Conservation (phyloP, 1,140 invertebrate genomes). For the Melanaphis sacchari region DNA sequence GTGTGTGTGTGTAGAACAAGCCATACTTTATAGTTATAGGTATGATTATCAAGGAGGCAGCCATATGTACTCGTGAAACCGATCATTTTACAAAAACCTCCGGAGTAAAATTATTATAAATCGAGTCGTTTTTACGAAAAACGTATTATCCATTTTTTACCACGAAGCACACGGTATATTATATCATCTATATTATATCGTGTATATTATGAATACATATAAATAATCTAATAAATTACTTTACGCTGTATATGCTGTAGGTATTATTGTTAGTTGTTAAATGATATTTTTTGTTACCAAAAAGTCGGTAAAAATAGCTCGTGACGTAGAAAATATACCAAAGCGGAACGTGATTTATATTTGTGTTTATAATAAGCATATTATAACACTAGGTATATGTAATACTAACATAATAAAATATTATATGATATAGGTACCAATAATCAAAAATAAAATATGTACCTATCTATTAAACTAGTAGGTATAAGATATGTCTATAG, state of each 20-base stretch:
- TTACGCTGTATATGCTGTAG: too few species aligned
- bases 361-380: not conserved
- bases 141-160: not conserved
- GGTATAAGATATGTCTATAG: not conserved
- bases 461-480: too few species aligned
- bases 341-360: not conserved
- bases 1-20: not conserved
- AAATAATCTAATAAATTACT: not conserved
- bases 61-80: not conserved
- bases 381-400: not conserved
- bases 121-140: not conserved
- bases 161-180: not conserved
- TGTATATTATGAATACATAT: not conserved
- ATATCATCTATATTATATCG: not conserved
- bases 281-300: not conserved
- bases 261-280: not conserved
- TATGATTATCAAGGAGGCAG: not conserved
- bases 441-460: not conserved
- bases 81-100: constrained; percentile 1
- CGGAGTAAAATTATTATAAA: constrained; percentile 25
- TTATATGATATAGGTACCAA: not conserved
- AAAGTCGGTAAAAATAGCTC: not conserved
- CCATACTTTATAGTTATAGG: not conserved
- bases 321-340: not conserved
- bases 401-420: not conserved